Evolutionary conservation across 2,888 invertebrate genomes (phyloP).

Genomic region (Dicyrtoma fusca): DNA sequence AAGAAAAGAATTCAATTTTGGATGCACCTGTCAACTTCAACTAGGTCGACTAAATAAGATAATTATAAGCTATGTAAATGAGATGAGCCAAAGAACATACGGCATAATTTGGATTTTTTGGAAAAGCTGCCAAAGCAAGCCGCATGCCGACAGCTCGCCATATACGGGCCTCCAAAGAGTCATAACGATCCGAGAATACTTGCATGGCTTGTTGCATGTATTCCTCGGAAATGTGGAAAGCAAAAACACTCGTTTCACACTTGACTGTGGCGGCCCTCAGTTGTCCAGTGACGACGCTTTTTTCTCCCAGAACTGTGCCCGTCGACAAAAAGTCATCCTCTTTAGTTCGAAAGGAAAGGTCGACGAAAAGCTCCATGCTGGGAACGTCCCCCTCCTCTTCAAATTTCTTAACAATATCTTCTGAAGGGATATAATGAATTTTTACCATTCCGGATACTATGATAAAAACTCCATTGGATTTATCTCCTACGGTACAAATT

Average conservation of each 20-base stretch:
- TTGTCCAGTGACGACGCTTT: slow-evolving; percentile 66
- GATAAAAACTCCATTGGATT: slow-evolving; percentile 60
- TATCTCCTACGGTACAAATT: slow-evolving; percentile 59
- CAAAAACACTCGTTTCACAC: slow-evolving; percentile 67
- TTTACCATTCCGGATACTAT: slow-evolving; percentile 61
- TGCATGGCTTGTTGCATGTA: slow-evolving; percentile 58
- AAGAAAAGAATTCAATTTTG: too few species aligned
- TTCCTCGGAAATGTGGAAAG: slow-evolving; percentile 50
- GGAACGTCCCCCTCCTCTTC: slow-evolving; percentile 47
- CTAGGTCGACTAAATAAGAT: background rate
- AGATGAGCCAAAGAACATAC: too few species aligned
- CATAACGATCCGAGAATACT: slow-evolving; percentile 60
- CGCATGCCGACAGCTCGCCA: slow-evolving; percentile 68
- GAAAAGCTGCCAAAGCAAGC: slow-evolving; percentile 63
- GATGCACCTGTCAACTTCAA: background rate
- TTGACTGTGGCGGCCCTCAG: slow-evolving; percentile 64
- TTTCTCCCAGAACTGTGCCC: slow-evolving; percentile 67
- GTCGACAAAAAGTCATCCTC: slow-evolving; percentile 66
- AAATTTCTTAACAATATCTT: slow-evolving; percentile 16
- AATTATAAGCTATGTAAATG: background rate
- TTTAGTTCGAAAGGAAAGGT: slow-evolving; percentile 62
- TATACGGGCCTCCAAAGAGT: slow-evolving; percentile 65
- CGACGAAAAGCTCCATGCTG: slow-evolving; percentile 60
- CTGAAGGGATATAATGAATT: slow-evolving; percentile 57
- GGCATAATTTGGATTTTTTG: slow-evolving; percentile 62